Evolutionary conservation across 92 coral and sea anemone genomes (phyloP), one percentile per base, ranked within the genome.

Genomic region (Bergia puertoricense): DNA sequence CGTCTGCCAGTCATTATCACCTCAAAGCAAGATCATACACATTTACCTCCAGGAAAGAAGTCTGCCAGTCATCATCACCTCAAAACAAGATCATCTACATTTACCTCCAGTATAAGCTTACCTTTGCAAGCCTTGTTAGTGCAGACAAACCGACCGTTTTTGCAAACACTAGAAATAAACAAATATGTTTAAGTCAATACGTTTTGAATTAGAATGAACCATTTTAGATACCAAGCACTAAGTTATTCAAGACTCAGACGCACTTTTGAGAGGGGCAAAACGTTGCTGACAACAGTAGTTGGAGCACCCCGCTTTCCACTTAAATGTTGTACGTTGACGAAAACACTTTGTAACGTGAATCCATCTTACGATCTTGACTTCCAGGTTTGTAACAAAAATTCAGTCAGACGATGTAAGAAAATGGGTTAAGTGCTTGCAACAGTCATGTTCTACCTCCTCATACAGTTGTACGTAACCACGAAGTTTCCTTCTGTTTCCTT

Each of bases 81-180:
- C 57, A 51, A 8, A 51, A 8, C 57, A 51, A 51, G 57, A 11
- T 51, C 57, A 1, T 42, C 11, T 9, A 41, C 51, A 75, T 14
- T 42, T 16, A 83, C n/a, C 11, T 10, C n/a, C 43, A 20, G 18
- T 39, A 30, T 11, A 4, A 22, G 13, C 88, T 62, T 86, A 92
- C 94, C 90, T 89, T 89, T 76, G 66, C 94, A 92, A 3, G 43
- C 75, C 36, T 86, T 92, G 88, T 92, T 89, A 13, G 94, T 74
- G 82, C 94, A 92, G 13, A 89, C 74, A 71, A 92, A 89, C 39
- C 69, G 80, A 22, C 94, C 94, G 51, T 79, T 92, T 39, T 84
- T 86, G 92, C 94, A 92, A 44, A 89, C 86, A 82, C 94, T 92
- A 77, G 16, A 79, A 90, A 16, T 2, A 65, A 85, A 78, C 9